A percentile compares a stretch with the other conserved stretches of the same genome.
Conservation (phyloP, 2,113 vertebrate species). For the Bos javanicus region DNA sequence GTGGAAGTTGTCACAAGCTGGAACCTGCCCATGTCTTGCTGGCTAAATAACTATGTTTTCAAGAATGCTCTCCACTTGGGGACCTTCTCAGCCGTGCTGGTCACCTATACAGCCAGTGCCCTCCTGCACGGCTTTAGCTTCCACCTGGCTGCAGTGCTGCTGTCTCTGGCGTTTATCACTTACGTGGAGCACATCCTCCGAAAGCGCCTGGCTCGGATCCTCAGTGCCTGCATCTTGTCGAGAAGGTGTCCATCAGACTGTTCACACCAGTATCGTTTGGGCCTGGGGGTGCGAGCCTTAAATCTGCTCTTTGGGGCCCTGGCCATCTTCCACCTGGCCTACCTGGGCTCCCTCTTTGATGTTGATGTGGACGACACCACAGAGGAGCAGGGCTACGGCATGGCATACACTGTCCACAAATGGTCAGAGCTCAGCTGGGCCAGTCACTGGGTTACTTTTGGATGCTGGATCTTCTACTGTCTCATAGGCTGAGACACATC, state of each 20-base stretch:
- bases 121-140: conserved; percentile 94
- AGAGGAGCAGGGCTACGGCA: conserved; percentile 89
- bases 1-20: conserved; percentile 92
- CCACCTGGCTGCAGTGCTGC: conserved; percentile 90
- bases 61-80: conserved; percentile 90
- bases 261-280: conserved; percentile 87
- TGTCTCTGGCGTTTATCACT: conserved; percentile 93
- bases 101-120: conserved; percentile 90
- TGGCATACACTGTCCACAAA: conserved; percentile 90
- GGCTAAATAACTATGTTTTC: conserved; percentile 93
- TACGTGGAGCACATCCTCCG: conserved; percentile 92
- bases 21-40: conserved; percentile 93
- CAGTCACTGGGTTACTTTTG: conserved; percentile 93
- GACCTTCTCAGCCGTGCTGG: conserved; percentile 90
- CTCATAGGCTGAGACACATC: conserved; percentile 79
- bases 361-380: conserved; percentile 88
- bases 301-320: conserved; percentile 87
- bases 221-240: conserved; percentile 89
- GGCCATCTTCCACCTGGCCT: conserved; percentile 89
- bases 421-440: conserved; percentile 94
- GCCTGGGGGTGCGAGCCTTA: conserved; percentile 84
- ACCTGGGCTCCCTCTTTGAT: conserved; percentile 92
- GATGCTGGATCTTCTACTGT: conserved; percentile 90
- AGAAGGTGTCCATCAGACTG: conserved; percentile 86
- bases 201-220: conserved; percentile 87